Conservation (phyloP, 2,888 invertebrate genomes). For the Heliconius sara region DNA sequence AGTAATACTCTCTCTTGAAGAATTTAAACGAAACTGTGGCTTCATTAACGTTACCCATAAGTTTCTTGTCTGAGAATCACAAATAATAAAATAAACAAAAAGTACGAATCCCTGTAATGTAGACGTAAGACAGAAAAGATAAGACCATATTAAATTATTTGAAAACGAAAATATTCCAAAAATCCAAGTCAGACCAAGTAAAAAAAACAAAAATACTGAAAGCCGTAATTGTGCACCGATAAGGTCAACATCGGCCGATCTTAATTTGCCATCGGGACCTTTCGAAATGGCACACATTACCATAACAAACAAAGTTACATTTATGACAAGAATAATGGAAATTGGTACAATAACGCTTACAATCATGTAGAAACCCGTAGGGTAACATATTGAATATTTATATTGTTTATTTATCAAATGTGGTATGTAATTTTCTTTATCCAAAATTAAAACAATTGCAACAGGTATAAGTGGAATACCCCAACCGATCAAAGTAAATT, state of each 20-base stretch:
- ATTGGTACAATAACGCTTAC: conserved; percentile 82
- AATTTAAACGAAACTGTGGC: conserved; percentile 60
- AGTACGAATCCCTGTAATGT: conserved; percentile 86
- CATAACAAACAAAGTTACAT: conserved; percentile 80
- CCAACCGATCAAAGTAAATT: conserved; percentile 86
- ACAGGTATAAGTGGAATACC: conserved; percentile 84
- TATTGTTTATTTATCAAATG: conserved; percentile 49
- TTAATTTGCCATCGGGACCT: conserved; percentile 80
- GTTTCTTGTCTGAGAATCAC: conserved; percentile 81
- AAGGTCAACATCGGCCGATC: conserved; percentile 69
- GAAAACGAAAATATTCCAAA: conserved; percentile 84
- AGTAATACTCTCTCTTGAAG: conserved; percentile 68
- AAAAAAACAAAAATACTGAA: conserved; percentile 84
- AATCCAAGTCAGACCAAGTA: conserved; percentile 85
- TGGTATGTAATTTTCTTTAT: conserved; percentile 77
- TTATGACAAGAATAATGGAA: conserved; percentile 77
- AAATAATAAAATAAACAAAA: conserved; percentile 85
- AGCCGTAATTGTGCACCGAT: conserved; percentile 81
- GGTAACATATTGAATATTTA: conserved; percentile 79
- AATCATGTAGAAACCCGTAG: conserved; percentile 76
- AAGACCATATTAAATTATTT: conserved; percentile 81
- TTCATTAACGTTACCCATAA: conserved; percentile 79
- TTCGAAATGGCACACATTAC: conserved; percentile 81
- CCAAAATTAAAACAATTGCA: conserved; percentile 69
- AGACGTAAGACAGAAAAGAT: conserved; percentile 86